Evolutionary conservation across 2,888 invertebrate species (phyloP).

Genomic region (Leptinotarsa rubiginosa): DNA sequence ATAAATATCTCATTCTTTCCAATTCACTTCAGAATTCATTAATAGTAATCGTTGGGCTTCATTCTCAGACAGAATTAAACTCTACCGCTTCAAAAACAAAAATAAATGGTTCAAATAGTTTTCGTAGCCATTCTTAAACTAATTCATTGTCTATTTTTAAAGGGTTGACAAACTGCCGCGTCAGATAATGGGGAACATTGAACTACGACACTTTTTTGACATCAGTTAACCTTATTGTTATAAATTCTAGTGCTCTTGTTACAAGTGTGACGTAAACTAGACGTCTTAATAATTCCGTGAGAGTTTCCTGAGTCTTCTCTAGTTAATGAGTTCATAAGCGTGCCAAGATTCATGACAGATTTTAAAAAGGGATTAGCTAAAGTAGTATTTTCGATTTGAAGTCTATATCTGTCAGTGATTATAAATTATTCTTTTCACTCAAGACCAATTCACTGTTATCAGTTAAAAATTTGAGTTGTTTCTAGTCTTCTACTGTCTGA

Average conservation of each 20-base stretch:
- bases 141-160: conserved; percentile 1
- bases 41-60: no score
- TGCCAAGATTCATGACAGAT: no score
- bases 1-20: neutral
- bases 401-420: no score
- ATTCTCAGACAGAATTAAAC: no score
- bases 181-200: conserved; percentile 7
- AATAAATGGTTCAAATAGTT: neutral
- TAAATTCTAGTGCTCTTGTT: conserved; percentile 12
- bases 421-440: no score
- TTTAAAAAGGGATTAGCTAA: no score
- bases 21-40: neutral
- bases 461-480: no score
- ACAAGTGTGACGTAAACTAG: conserved; percentile 25
- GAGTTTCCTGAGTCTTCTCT: conserved; percentile 21
- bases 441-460: no score
- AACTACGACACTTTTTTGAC: conserved; percentile 2
- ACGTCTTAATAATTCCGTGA: conserved; percentile 25
- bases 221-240: neutral
- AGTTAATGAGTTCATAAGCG: conserved; percentile 26
- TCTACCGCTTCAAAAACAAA: neutral
- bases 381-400: neutral
- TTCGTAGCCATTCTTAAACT: neutral
- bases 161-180: neutral
- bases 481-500: no score